Evolutionary conservation across 2,888 invertebrate species (phyloP).

Genomic region (Pterobdella sp.): DNA sequence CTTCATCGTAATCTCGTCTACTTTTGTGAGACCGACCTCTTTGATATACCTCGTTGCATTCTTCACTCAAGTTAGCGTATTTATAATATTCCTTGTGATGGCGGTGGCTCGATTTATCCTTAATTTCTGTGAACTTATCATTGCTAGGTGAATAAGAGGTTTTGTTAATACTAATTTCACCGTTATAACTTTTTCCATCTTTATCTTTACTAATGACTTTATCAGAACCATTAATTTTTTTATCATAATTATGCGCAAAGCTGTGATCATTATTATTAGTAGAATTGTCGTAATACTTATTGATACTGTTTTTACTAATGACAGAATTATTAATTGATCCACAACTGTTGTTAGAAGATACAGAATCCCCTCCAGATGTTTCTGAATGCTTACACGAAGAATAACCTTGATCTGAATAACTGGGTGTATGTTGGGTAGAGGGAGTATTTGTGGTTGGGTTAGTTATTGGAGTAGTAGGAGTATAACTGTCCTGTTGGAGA

Average conservation of each 20-base stretch:
- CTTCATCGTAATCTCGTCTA: too few species aligned
- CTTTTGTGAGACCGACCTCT: too few species aligned
- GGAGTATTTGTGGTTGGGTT: background rate
- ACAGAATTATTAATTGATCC: background rate
- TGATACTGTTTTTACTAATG: background rate
- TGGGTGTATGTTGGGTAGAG: conserved; percentile 15
- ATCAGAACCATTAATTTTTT: background rate
- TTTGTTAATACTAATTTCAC: too few species aligned
- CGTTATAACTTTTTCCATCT: background rate
- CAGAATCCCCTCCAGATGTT: conserved; percentile 23
- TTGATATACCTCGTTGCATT: too few species aligned
- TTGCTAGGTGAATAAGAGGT: too few species aligned
- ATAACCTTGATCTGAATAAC: conserved; percentile 30
- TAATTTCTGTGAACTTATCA: too few species aligned
- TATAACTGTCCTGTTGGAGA: background rate
- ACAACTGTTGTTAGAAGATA: conserved; percentile 24
- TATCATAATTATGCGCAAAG: background rate
- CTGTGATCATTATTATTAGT: background rate
- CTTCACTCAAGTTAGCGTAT: too few species aligned
- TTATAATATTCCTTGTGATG: too few species aligned
- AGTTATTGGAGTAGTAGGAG: background rate
- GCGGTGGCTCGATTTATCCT: too few species aligned
- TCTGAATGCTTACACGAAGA: conserved; percentile 22
- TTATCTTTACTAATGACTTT: background rate
- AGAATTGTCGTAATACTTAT: background rate